These are phyloP conservation scores for Pseudachorutes palmiensis DNA, from an alignment of 1,140 invertebrate genomes.

Conservation along the genomic window DNA sequence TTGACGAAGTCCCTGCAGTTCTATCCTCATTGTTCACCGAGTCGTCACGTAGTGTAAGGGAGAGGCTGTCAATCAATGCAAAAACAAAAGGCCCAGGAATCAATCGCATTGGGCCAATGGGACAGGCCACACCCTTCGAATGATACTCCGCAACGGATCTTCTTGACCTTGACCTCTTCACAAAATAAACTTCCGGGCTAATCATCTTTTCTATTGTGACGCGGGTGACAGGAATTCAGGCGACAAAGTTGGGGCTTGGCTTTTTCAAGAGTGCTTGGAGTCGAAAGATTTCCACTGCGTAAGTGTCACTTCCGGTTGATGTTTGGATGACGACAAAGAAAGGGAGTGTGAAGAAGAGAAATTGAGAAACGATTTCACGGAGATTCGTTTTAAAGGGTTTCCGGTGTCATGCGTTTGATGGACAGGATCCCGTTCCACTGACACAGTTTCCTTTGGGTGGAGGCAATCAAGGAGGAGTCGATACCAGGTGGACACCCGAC, in stretches of 20 bases:
- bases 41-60: not conserved
- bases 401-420: not conserved
- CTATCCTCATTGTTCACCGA: slow-evolving; percentile 29
- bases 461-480: not conserved
- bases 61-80: not conserved
- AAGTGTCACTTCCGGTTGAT: not conserved
- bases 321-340: not conserved
- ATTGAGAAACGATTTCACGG: not conserved
- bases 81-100: not conserved
- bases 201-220: not conserved
- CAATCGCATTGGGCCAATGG: not conserved
- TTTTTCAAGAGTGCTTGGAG: not conserved
- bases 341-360: not conserved
- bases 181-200: not conserved
- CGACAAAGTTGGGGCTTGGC: not conserved
- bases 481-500: not conserved
- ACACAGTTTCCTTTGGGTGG: not conserved
- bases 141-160: not conserved
- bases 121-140: no score
- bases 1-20: not conserved
- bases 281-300: not conserved
- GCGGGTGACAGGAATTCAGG: not conserved
- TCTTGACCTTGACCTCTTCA: slow-evolving; percentile 1
- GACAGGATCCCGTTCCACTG: not conserved
- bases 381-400: not conserved